Evolutionary conservation across 2,113 vertebrate genomes (phyloP).

Genomic region (Tragelaphus imberbis): DNA sequence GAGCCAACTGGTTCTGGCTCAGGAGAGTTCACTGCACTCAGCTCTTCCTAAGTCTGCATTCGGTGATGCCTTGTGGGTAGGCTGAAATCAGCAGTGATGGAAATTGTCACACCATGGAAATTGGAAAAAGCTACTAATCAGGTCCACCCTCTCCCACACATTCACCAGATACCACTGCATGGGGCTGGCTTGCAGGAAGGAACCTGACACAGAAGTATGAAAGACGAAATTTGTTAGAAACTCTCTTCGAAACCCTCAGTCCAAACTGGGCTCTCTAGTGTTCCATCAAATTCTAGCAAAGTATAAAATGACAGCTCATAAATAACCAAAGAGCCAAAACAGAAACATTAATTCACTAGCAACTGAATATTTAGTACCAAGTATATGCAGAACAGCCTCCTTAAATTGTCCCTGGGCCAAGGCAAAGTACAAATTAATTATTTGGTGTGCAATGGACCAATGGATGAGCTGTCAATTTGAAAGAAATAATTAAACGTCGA

Average conservation of each 20-base stretch:
- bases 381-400: not conserved
- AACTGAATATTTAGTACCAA: not conserved
- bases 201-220: not conserved
- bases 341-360: not conserved
- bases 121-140: not conserved
- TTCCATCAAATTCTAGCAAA: conserved; percentile 15
- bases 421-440: not conserved
- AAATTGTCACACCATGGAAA: not conserved
- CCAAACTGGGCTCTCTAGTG: not conserved
- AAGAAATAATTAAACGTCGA: not conserved
- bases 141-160: not conserved
- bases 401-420: not conserved
- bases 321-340: not conserved
- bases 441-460: not conserved
- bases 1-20: not conserved
- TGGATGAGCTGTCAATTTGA: not conserved
- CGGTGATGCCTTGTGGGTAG: not conserved
- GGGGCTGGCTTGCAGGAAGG: not conserved
- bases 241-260: not conserved
- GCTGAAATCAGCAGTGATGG: not conserved
- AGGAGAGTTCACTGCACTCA: not conserved
- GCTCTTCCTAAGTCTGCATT: not conserved
- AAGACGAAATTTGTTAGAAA: not conserved
- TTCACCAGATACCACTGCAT: not conserved
- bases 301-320: not conserved